These are phyloP conservation scores for Gadus macrocephalus DNA, from an alignment of 2,113 vertebrate species.

Conservation along the genomic window DNA sequence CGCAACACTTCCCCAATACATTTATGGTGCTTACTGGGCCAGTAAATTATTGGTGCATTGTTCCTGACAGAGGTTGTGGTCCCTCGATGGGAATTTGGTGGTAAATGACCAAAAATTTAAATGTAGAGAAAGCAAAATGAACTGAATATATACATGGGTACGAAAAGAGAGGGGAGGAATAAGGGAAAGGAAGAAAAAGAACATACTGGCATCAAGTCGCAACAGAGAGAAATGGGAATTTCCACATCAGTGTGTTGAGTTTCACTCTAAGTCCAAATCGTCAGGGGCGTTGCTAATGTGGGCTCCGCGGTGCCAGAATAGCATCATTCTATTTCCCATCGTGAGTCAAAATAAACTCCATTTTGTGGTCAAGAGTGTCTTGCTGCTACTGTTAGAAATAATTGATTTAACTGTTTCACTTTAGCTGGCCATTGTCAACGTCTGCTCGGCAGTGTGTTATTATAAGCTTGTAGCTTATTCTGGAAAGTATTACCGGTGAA, in stretches of 20 bases:
- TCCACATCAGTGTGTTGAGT: conserved; percentile 52
- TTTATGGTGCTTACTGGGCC: conserved; percentile 12
- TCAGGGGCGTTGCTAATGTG: conserved; percentile 32
- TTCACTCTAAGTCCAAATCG: conserved; percentile 42
- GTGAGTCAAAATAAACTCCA: conserved; percentile 30
- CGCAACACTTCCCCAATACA: conserved; percentile 16
- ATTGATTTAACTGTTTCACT: conserved; percentile 13
- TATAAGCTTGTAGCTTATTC: neutral
- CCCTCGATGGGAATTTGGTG: conserved; percentile 13
- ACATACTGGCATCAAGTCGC: conserved; percentile 26
- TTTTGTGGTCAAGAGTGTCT: conserved; percentile 18
- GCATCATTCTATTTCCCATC: conserved; percentile 28
- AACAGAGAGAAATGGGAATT: conserved; percentile 55
- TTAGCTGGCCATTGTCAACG: conserved; percentile 6
- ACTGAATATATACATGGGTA: neutral
- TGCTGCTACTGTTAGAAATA: conserved; percentile 16
- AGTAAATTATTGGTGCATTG: conserved; percentile 5
- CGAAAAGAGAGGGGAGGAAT: conserved; percentile 10
- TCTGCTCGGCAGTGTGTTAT: conserved; percentile 9
- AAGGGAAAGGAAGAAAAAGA: conserved; percentile 15
- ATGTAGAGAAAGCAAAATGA: neutral
- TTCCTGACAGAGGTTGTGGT: conserved; percentile 8
- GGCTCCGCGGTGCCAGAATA: conserved; percentile 27
- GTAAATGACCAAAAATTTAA: conserved; percentile 5
- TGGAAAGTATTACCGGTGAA: conserved; percentile 18